Percentiles rank a stretch among this genome's conserved stretches.
These are phyloP conservation scores for Macropus fuliginosus DNA, from an alignment of 2,797 vertebrate genomes.

Conservation along the genomic window DNA sequence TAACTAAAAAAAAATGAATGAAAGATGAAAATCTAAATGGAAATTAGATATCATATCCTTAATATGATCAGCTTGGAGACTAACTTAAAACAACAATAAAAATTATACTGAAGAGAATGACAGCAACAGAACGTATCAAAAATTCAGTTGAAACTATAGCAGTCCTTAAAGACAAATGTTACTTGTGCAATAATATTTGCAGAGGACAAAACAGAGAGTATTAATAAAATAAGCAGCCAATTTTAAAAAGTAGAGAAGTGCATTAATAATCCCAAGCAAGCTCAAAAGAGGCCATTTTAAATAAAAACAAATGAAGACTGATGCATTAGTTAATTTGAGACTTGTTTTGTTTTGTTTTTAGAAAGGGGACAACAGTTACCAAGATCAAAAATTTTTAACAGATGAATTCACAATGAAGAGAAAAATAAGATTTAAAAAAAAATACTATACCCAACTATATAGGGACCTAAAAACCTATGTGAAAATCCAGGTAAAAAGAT, in stretches of 20 bases:
- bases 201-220: not conserved
- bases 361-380: not conserved
- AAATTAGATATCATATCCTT: not conserved
- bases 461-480: not conserved
- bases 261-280: not conserved
- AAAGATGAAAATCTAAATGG: not conserved
- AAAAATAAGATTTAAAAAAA: not conserved
- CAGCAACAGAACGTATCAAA: not conserved
- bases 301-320: not conserved
- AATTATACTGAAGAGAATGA: not conserved
- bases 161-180: not conserved
- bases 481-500: not conserved
- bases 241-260: not conserved
- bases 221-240: not conserved
- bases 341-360: not conserved
- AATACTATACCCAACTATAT: not conserved
- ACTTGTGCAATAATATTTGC: not conserved
- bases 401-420: not conserved
- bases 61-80: not conserved
- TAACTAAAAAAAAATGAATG: not conserved
- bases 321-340: not conserved
- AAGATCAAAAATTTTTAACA: not conserved
- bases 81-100: not conserved
- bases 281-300: not conserved
- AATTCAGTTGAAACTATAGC: not conserved